Base-by-base conservation (phyloP, 2,888 invertebrate species). In the Alloscopus bannaensis region DNA sequence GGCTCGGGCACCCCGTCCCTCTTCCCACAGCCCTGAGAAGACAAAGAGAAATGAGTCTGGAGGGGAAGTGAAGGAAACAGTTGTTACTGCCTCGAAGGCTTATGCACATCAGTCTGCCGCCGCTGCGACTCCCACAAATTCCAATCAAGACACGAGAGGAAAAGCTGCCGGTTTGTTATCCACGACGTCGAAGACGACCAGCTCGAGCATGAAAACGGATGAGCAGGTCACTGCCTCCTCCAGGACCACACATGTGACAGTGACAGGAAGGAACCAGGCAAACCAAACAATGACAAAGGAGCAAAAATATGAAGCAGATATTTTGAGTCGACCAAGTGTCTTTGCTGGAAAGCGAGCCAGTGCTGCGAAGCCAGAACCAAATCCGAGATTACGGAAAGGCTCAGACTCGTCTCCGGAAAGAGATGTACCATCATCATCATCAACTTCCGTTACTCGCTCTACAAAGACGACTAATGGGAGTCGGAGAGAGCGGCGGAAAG, bases 301-400 rank as follows among this genome's bases (percentile, higher is more conserved):
- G 18, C 66, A 84, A 57, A 84, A 84, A 70, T 85, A 85, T 70
- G 85, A 84, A 36, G 83, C 84, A 0, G 85, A 85, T 69, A 86
- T 86, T 70, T 68, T 86, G 42, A 83, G 83, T 55, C 71, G 86
- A 29, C 84, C 83, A 1, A 83, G 83, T 70, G 85, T 84, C 8
- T 70, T 69, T 40, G 66, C 69, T 16, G 71, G 68, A 20, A 66
- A 64, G 31, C 69, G 78, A 70, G 78, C 78, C 20, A 73, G 60
- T 3, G 55, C 71, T 18, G 79, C 59, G n/a, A 68, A 50, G 36
- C 84, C 84, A 1, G 77, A 77, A 16, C 84, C 84, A 36, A 85
- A 82, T 65, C 83, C 84, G 8, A 57, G 83, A 47, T 22, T 40
- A 4, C 36, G 80, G n/a, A 77, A 83, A 64, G 76, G 81, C 52